Conservation (phyloP, 1,140 invertebrate genomes). For the Drosophila athabasca region DNA sequence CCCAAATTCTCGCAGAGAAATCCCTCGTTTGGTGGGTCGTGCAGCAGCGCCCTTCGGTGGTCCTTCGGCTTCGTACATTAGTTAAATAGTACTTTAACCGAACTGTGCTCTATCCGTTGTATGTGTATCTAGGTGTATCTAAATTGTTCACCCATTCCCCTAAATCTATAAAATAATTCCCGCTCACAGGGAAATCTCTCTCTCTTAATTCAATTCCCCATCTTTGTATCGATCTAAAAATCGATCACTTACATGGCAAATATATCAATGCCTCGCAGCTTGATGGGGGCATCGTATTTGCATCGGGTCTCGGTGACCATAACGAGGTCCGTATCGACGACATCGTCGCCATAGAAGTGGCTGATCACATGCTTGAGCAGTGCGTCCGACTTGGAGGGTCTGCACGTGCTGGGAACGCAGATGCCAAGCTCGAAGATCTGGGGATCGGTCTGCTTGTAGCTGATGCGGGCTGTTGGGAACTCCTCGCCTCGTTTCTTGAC, state of each 20-base stretch:
- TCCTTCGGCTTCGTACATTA: too few relatives aligned
- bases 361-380: constrained; percentile 53
- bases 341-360: constrained; percentile 49
- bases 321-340: constrained; percentile 5
- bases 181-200: not conserved
- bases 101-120: too few relatives aligned
- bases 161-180: too few relatives aligned
- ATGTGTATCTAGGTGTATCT: too few relatives aligned
- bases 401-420: constrained; percentile 68
- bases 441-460: constrained; percentile 65
- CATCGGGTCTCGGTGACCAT: constrained; percentile 63
- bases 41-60: not conserved
- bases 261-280: constrained; percentile 69
- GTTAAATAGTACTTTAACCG: too few relatives aligned
- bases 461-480: constrained; percentile 41
- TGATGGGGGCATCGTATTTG: constrained; percentile 67
- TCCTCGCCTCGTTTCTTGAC: constrained; percentile 59
- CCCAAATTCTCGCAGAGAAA: not conserved
- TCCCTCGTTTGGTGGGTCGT: too few relatives aligned
- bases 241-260: constrained; percentile 70
- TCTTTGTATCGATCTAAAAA: not conserved
- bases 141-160: too few relatives aligned
- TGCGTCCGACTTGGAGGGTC: constrained; percentile 44
- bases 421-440: constrained; percentile 71
- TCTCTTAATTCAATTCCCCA: not conserved